Percentiles rank a stretch among this genome's conserved stretches.
Conservation (phyloP, 2,113 vertebrate genomes). For the Castor canadensis region DNA sequence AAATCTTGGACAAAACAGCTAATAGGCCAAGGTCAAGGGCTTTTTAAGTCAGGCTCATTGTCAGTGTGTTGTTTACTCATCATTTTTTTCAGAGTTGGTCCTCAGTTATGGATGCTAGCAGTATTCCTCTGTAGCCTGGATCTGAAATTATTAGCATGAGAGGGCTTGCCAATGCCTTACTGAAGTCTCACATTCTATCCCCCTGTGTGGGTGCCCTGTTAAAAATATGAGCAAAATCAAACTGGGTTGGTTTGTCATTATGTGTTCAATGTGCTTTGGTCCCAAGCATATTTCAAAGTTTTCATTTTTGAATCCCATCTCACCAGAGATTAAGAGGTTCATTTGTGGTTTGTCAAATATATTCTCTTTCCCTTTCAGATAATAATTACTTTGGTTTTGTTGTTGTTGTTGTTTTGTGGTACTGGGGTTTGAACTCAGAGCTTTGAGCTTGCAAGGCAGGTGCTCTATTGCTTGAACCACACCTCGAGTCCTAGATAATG, state of each 20-base stretch:
- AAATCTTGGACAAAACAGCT: not conserved
- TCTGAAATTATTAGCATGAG: not conserved
- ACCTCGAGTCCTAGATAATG: too few relatives aligned
- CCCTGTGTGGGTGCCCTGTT: not conserved
- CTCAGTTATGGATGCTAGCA: not conserved
- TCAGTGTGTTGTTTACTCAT: not conserved
- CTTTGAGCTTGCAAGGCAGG: too few relatives aligned
- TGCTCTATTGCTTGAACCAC: too few relatives aligned
- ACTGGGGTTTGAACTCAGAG: too few relatives aligned
- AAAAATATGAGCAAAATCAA: not conserved
- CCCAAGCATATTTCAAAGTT: not conserved
- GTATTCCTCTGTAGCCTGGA: not conserved
- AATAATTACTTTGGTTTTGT: too few relatives aligned
- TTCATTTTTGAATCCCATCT: not conserved
- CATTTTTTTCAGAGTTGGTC: not conserved
- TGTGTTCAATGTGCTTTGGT: not conserved
- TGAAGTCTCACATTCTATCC: not conserved
- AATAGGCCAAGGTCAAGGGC: not conserved
- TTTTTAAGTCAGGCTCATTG: not conserved
- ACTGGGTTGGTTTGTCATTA: not conserved
- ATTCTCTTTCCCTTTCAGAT: not conserved
- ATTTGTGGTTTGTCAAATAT: slow-evolving; percentile 26
- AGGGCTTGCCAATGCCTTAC: not conserved
- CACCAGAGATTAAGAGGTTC: not conserved
- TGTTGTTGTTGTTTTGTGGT: too few relatives aligned